Evolutionary conservation across 2,113 vertebrate species (phyloP).

Genomic region (Calonectris borealis): DNA sequence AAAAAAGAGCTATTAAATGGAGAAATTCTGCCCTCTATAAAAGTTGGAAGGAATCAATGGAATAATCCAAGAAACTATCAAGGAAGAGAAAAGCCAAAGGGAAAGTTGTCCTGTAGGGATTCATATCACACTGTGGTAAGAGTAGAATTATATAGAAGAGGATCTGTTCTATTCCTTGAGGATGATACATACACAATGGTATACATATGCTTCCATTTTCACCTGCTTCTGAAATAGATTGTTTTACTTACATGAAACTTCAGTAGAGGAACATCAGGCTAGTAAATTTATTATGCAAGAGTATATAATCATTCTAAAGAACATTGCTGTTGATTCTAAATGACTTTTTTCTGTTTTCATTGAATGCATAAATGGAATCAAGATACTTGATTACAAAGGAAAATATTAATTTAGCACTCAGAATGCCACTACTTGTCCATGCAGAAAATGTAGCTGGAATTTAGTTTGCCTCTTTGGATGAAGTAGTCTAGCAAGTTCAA

Average conservation of each 20-base stretch:
- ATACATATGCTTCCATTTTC: not conserved
- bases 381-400: constrained; percentile 9
- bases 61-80: not conserved
- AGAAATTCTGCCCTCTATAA: not conserved
- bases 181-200: not conserved
- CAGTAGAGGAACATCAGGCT: not conserved
- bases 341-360: not conserved
- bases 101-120: not conserved
- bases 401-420: constrained; percentile 18
- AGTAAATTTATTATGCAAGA: not conserved
- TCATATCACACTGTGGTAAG: not conserved
- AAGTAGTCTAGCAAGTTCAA: not conserved
- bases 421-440: not conserved
- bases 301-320: not conserved
- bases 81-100: not conserved
- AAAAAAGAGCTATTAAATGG: not conserved
- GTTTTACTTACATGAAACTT: not conserved
- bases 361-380: not conserved
- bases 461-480: not conserved
- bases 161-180: not conserved
- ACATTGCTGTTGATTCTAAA: not conserved
- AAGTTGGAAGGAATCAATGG: not conserved
- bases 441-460: not conserved
- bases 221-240: not conserved
- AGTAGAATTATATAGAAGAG: not conserved